Conservation (phyloP, 1,140 invertebrate genomes). For the Ruditapes philippinarum region DNA sequence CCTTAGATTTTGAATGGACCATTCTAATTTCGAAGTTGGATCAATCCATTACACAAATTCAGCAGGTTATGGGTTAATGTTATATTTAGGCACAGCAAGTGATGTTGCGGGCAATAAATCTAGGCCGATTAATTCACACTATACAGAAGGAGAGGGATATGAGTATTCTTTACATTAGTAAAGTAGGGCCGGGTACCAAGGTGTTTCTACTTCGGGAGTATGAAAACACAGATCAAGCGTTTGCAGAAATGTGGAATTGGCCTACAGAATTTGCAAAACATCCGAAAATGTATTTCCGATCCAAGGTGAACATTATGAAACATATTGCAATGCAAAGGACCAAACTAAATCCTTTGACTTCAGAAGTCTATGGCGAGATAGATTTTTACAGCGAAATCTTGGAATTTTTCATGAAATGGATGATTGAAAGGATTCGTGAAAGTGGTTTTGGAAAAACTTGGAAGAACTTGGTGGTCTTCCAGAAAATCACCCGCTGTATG, state of each 20-base stretch:
- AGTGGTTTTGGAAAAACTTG: conserved; percentile 49
- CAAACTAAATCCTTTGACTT: background rate
- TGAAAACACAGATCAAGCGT: conserved; percentile 45
- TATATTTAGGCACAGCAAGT: conserved; percentile 36
- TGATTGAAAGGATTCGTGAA: conserved; percentile 36
- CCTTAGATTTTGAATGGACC: too few relatives aligned
- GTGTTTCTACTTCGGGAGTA: conserved; percentile 38
- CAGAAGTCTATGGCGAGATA: conserved; percentile 33
- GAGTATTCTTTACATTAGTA: conserved; percentile 52
- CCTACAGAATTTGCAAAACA: background rate
- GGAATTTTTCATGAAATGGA: conserved; percentile 51
- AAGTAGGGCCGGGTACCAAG: conserved; percentile 49
- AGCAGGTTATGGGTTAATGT: too few relatives aligned
- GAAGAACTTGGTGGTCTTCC: conserved; percentile 47
- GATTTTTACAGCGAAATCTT: conserved; percentile 54
- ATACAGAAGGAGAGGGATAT: conserved; percentile 55
- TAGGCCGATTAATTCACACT: conserved; percentile 20
- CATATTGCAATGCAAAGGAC: conserved; percentile 37
- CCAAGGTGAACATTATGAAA: conserved; percentile 3
- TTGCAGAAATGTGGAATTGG: conserved; percentile 57
- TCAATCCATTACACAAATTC: too few relatives aligned
- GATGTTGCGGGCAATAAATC: conserved; percentile 3
- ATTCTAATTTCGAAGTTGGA: too few relatives aligned
- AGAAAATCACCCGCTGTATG: conserved; percentile 52
- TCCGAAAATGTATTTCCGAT: conserved; percentile 9